phyloP scores from a whole-genome alignment of 2,113 vertebrate genomes.

The Xiphophorus couchianus region DNA sequence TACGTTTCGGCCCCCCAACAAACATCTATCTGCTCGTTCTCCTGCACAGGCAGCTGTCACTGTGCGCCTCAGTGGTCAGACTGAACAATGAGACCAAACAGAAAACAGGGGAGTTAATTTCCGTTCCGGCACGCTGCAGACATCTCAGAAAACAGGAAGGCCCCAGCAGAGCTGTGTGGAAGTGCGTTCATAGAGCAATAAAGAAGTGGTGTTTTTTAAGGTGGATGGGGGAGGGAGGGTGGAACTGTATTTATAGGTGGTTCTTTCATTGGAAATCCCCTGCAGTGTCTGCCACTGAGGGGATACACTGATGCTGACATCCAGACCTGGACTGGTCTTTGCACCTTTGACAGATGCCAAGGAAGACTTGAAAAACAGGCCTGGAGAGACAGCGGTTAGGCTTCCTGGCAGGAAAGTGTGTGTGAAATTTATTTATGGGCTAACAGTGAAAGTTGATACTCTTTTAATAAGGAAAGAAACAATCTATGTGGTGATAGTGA shows the following conservation, averaged over 20 bases:
- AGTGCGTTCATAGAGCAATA: slow-evolving; percentile 30
- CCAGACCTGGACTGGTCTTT: slow-evolving; percentile 8
- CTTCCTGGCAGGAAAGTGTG: not conserved
- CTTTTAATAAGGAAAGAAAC: not conserved
- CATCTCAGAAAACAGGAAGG: slow-evolving; percentile 77
- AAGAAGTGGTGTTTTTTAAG: slow-evolving; percentile 12
- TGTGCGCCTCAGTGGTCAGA: not conserved
- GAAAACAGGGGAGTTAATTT: slow-evolving; percentile 44
- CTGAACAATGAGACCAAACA: slow-evolving; percentile 36
- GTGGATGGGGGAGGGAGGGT: not conserved
- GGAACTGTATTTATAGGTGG: not conserved
- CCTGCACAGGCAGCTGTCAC: not conserved
- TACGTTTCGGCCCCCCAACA: not conserved
- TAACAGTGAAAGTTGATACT: not conserved
- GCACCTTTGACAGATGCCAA: not conserved
- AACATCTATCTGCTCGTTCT: slow-evolving; percentile 1
- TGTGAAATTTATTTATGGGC: not conserved
- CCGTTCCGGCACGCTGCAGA: slow-evolving; percentile 34
- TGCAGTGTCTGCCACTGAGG: not conserved
- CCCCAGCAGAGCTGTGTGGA: slow-evolving; percentile 44
- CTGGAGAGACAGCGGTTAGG: no score
- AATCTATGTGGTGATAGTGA: no score
- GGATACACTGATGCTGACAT: not conserved
- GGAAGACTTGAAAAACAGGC: slow-evolving; percentile 22
- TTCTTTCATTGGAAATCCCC: slow-evolving; percentile 72